phyloP scores from a whole-genome alignment of 2,113 vertebrate species.

The Aptenodytes forsteri region DNA sequence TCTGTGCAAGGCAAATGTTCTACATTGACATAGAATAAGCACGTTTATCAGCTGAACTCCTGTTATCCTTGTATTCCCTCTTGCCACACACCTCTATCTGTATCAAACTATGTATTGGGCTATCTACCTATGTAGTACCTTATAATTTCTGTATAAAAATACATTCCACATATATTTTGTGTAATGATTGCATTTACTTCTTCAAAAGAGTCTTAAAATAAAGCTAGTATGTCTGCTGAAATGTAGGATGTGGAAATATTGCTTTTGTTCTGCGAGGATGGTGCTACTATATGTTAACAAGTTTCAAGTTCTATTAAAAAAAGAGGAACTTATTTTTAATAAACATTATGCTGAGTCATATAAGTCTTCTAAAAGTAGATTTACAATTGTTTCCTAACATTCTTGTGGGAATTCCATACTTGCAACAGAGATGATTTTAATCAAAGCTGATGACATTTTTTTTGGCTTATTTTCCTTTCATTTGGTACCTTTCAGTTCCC shows the following conservation, averaged over 20 bases:
- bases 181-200: not conserved
- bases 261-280: not conserved
- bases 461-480: not conserved
- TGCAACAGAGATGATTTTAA: not conserved
- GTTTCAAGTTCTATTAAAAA: not conserved
- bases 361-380: not conserved
- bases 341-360: constrained; percentile 17
- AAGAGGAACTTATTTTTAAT: constrained; percentile 27
- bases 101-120: not conserved
- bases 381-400: not conserved
- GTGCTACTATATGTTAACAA: not conserved
- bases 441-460: not conserved
- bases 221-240: not conserved
- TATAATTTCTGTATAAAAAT: not conserved
- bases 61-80: not conserved
- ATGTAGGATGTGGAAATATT: not conserved
- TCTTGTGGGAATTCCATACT: not conserved
- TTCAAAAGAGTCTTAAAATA: not conserved
- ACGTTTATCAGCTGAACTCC: not conserved
- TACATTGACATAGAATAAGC: not conserved
- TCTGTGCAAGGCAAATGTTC: not conserved
- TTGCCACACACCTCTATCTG: not conserved
- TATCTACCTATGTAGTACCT: not conserved
- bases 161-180: not conserved
- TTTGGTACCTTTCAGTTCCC: not conserved